phyloP scores from a whole-genome alignment of 2,113 vertebrate genomes.

The Daboia siamensis region DNA sequence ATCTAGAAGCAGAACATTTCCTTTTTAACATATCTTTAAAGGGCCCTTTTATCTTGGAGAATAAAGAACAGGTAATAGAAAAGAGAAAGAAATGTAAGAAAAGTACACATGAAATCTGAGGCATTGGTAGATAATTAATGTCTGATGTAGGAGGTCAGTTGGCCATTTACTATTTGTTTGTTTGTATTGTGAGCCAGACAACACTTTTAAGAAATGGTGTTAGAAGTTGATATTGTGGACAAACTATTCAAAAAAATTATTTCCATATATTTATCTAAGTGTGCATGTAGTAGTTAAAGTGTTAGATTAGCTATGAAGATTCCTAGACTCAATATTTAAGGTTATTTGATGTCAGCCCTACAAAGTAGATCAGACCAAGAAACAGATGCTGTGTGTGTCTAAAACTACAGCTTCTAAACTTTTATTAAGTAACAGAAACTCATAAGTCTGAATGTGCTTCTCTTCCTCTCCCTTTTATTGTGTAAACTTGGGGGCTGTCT shows the following conservation, averaged over 20 bases:
- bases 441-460: background rate
- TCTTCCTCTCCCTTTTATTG: background rate
- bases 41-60: background rate
- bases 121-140: background rate
- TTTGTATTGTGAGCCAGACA: background rate
- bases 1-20: conserved; percentile 40
- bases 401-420: background rate
- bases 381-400: background rate
- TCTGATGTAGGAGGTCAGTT: background rate
- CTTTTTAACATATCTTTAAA: conserved; percentile 35
- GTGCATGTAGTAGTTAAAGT: background rate
- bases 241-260: background rate
- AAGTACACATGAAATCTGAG: background rate
- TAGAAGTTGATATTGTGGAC: background rate
- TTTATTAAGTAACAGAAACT: background rate
- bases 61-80: background rate
- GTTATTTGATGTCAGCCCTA: background rate
- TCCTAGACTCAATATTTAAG: background rate
- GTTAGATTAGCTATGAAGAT: background rate
- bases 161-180: background rate
- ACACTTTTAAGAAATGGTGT: background rate
- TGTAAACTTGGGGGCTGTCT: background rate
- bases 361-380: background rate
- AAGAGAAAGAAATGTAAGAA: background rate
- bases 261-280: background rate